Conservation (phyloP, 37 sponge, comb jelly and placozoan genomes). For the Lycopodina hypogea region DNA sequence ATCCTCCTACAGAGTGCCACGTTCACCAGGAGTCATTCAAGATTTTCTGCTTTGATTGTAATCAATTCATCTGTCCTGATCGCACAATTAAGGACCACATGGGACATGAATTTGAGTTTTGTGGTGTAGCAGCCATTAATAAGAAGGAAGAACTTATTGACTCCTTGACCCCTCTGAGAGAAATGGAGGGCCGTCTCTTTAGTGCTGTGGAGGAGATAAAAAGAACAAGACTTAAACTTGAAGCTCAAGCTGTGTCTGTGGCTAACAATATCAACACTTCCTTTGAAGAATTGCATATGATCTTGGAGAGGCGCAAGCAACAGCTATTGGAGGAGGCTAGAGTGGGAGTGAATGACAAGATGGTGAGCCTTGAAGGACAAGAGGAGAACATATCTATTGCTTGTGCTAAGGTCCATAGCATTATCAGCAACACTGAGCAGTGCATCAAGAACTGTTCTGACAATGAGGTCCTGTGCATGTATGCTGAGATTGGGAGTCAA, state of each 20-base stretch:
- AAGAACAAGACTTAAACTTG: not conserved
- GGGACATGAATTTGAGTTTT: not conserved
- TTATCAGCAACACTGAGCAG: conserved; percentile 12
- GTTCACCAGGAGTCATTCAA: not conserved
- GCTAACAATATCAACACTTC: not conserved
- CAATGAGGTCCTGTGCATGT: conserved; percentile 12
- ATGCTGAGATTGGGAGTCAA: not conserved
- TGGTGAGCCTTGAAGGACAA: not conserved
- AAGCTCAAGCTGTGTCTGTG: not conserved
- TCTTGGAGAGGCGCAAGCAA: conserved; percentile 5
- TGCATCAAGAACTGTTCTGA: not conserved
- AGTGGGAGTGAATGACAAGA: not conserved
- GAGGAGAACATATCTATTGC: conserved; percentile 11
- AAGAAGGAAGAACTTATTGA: not conserved
- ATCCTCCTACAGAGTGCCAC: not conserved
- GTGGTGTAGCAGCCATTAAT: not conserved
- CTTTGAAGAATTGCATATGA: not conserved
- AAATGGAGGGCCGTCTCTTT: not conserved
- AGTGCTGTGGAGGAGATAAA: not conserved
- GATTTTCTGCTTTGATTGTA: not conserved
- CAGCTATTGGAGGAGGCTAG: conserved; percentile 6
- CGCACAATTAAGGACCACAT: not conserved
- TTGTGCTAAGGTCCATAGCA: conserved; percentile 6
- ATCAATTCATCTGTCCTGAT: not conserved
- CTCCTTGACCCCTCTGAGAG: not conserved